Evolutionary conservation across 1,140 invertebrate species (phyloP), one percentile per base, ranked within the genome.

Genomic region (Drosophila athabasca): DNA sequence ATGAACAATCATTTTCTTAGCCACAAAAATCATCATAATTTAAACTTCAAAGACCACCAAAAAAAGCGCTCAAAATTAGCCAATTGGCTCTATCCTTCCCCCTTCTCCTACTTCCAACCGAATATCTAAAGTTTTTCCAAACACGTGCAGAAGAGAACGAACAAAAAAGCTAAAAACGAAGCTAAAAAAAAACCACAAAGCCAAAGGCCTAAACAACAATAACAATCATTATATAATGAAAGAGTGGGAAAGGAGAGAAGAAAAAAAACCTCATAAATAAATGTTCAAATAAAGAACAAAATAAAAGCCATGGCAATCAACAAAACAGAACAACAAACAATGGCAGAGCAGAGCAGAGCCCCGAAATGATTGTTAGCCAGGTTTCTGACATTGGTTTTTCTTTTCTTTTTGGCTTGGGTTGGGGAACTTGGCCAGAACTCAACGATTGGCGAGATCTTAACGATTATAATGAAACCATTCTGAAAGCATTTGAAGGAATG

Each of bases 211-310:
- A 31, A 79, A 44, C 64, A 78, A 82, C 79, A 81, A 78, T 78
- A 78, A 77, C 64, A 79, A 75, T 81, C 68, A 81, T 74, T 73
- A 83, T 78, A 48, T 73, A 79, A 83, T 73, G 64, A 59, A 50
- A 24, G 44, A 61, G 22, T 5, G 68, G 44, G 22, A 57, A 67
- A 41, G 41, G 50, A 24, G 43, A 29, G 35, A 55, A 8, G 31
- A 6, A 54, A 71, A 15, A 78, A 45, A 72, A 66, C 29, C 54
- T 60, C 78, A 59, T 64, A 81, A 82, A 78, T 74, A 81, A 78
- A 80, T 80, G 68, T 45, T 62, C 53, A 83, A 74, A 62, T 82
- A 82, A 82, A 82, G 78, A 53, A 68, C 61, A 73, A 46, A n/a
- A 65, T 31, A 15, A 61, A 43, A 49, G 50, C 39, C 66, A 68